Evolutionary conservation across 2,888 invertebrate species (phyloP).

Genomic region (Serripes groenlandicus): DNA sequence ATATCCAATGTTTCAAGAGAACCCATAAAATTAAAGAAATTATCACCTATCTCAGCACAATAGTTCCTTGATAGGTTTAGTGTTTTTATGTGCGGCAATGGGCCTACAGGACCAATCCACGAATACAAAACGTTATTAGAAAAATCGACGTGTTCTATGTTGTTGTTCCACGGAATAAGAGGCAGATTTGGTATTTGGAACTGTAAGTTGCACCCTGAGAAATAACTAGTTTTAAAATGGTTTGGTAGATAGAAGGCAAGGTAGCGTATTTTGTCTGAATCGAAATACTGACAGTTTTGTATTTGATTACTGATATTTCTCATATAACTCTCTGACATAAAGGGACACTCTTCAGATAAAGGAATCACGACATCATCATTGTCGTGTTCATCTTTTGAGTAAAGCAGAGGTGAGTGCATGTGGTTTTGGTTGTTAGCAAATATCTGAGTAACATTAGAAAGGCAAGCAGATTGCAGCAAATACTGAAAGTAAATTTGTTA

Average conservation of each 20-base stretch:
- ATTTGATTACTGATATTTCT: slow-evolving; percentile 10
- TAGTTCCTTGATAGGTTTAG: slow-evolving; percentile 40
- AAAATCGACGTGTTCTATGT: slow-evolving; percentile 21
- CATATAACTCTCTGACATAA: slow-evolving; percentile 18
- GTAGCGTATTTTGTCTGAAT: background rate
- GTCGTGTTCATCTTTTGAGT: background rate
- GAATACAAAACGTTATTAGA: slow-evolving; percentile 34
- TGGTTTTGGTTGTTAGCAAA: background rate
- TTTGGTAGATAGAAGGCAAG: background rate
- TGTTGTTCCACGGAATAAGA: background rate
- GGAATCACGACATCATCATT: background rate
- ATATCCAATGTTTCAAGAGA: slow-evolving; percentile 24
- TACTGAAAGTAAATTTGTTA: slow-evolving; percentile 16
- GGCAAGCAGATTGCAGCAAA: background rate
- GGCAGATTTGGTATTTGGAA: slow-evolving; percentile 4
- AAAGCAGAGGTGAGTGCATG: background rate
- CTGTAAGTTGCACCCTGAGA: slow-evolving; percentile 22
- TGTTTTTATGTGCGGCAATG: slow-evolving; percentile 22
- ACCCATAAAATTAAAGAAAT: slow-evolving; percentile 7
- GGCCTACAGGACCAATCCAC: slow-evolving; percentile 23
- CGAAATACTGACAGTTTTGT: slow-evolving; percentile 15
- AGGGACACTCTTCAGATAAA: slow-evolving; percentile 18
- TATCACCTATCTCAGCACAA: slow-evolving; percentile 3
- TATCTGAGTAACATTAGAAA: background rate
- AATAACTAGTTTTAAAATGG: background rate